phyloP scores from a whole-genome alignment of 2,113 vertebrate species.

The Clarias magur region DNA sequence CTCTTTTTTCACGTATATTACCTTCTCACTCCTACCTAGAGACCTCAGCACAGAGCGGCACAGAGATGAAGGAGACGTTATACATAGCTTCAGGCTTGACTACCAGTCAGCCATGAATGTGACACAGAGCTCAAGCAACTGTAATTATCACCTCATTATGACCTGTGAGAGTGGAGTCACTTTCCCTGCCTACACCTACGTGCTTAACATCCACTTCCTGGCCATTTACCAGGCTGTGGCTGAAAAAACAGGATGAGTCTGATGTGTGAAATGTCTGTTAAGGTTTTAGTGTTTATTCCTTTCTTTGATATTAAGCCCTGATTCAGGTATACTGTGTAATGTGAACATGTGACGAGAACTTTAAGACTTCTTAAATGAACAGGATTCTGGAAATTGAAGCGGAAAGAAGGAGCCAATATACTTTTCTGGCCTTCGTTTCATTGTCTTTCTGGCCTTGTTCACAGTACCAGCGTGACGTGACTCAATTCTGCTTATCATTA shows the following conservation, averaged over 20 bases:
- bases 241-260: background rate
- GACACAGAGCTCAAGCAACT: constrained; percentile 2
- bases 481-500: too few species aligned
- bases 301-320: constrained; percentile 62
- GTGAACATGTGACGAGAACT: constrained; percentile 72
- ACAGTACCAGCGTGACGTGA: too few species aligned
- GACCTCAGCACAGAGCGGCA: background rate
- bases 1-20: constrained; percentile 35
- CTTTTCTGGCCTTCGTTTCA: constrained; percentile 57
- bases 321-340: constrained; percentile 68
- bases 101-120: background rate
- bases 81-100: background rate
- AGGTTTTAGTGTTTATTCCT: background rate
- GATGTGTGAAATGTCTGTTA: background rate
- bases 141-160: constrained; percentile 20
- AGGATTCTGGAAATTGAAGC: constrained; percentile 74
- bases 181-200: background rate
- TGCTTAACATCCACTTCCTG: constrained; percentile 7
- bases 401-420: constrained; percentile 73
- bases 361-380: constrained; percentile 71
- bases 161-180: background rate
- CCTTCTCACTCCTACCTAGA: background rate
- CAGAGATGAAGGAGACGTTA: background rate
- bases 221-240: constrained; percentile 16
- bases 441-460: too few species aligned